Conservation (phyloP, 1,140 invertebrate genomes). For the Drosophila sproati region DNA sequence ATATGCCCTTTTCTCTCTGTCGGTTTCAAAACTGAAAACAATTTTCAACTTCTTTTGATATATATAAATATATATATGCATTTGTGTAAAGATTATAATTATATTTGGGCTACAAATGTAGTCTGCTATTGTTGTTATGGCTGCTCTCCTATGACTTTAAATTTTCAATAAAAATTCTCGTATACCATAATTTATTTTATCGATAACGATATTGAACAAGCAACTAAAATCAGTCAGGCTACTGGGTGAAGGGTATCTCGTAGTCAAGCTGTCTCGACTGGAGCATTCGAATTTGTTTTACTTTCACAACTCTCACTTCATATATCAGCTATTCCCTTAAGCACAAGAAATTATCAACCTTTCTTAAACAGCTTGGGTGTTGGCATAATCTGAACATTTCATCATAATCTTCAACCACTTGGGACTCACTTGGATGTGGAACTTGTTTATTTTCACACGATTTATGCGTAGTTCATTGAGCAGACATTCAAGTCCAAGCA, state of each 20-base stretch:
- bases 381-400: not conserved
- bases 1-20: constrained; percentile 3
- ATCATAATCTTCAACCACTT: not conserved
- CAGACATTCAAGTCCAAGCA: constrained; percentile 58
- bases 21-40: not conserved
- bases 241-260: too few species aligned
- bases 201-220: too few species aligned
- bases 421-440: not conserved
- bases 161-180: too few species aligned
- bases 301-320: not conserved
- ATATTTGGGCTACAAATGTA: too few species aligned
- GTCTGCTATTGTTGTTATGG: too few species aligned
- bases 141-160: too few species aligned
- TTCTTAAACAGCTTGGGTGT: not conserved
- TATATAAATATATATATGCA: too few species aligned
- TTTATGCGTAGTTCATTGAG: constrained; percentile 60
- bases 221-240: too few species aligned
- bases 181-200: too few species aligned
- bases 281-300: not conserved
- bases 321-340: constrained; percentile 3
- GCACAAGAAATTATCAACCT: not conserved
- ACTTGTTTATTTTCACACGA: constrained; percentile 26
- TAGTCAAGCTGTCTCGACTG: too few species aligned
- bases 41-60: too few species aligned
- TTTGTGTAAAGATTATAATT: too few species aligned